A percentile compares a stretch with the other conserved stretches of the same genome.
These are phyloP conservation scores for Rutpela maculata DNA, from an alignment of 2,888 invertebrate species.

Conservation along the genomic window DNA sequence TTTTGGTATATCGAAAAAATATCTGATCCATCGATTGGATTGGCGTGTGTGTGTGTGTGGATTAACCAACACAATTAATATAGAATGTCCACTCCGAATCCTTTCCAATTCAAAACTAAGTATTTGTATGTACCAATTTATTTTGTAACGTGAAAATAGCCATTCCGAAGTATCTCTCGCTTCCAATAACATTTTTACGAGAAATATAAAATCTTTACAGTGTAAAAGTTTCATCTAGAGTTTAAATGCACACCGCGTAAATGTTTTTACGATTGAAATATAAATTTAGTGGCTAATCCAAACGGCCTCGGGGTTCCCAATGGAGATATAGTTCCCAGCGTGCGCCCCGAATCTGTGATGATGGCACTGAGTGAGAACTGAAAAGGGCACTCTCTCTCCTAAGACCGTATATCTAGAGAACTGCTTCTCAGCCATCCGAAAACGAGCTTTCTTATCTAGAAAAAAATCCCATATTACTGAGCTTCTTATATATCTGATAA, in stretches of 20 bases:
- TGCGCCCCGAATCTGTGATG: conserved; percentile 60
- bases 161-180: conserved; percentile 32
- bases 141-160: conserved; percentile 46
- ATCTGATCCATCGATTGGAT: neutral
- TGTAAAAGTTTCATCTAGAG: conserved; percentile 40
- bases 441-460: neutral
- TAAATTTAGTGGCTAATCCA: conserved; percentile 67
- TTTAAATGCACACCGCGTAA: conserved; percentile 62
- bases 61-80: neutral
- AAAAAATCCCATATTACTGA: neutral
- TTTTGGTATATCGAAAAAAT: too few relatives aligned
- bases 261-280: conserved; percentile 68
- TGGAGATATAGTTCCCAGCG: conserved; percentile 60
- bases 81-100: neutral
- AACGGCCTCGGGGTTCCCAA: conserved; percentile 55
- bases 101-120: conserved; percentile 6
- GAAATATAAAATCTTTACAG: conserved; percentile 45
- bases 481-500: neutral
- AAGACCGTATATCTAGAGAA: conserved; percentile 6
- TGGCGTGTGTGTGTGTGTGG: neutral
- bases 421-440: neutral
- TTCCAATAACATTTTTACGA: conserved; percentile 45
- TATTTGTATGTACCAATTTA: conserved; percentile 35
- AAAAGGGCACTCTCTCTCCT: conserved; percentile 14
- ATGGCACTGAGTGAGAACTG: conserved; percentile 48